Conservation (phyloP, 2,797 vertebrate species). For the Prunella strophiata region DNA sequence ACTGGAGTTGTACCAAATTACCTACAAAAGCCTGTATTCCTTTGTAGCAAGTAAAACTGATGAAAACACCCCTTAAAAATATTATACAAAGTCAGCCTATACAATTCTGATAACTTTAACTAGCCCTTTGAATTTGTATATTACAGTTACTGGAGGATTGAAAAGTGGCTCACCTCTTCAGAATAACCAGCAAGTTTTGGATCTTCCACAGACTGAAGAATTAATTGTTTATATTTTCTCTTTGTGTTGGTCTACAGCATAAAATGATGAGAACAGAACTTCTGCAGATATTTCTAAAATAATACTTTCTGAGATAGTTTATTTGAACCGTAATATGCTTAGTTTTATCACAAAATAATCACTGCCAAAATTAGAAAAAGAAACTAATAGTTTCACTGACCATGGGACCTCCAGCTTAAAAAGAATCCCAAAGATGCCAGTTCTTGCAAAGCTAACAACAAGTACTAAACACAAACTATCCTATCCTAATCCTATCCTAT, state of each 20-base stretch:
- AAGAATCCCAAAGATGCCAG: not conserved
- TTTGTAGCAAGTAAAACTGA: not conserved
- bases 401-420: not conserved
- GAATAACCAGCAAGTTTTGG: not conserved
- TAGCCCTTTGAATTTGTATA: not conserved
- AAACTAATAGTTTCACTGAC: not conserved
- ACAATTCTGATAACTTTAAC: not conserved
- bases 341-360: not conserved
- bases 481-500: too few species aligned
- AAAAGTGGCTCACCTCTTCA: not conserved
- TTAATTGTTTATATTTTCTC: not conserved
- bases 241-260: not conserved
- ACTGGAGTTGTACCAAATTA: not conserved
- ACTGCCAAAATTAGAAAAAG: not conserved
- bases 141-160: not conserved
- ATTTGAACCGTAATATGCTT: not conserved
- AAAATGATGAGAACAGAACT: not conserved
- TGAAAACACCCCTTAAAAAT: not conserved
- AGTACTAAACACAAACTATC: too few species aligned
- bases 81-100: not conserved
- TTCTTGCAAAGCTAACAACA: not conserved
- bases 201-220: not conserved
- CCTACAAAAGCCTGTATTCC: not conserved
- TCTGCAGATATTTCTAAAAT: not conserved
- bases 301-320: not conserved